Conservation (phyloP, 2,888 invertebrate species). For the Chrysina gloriosa region DNA sequence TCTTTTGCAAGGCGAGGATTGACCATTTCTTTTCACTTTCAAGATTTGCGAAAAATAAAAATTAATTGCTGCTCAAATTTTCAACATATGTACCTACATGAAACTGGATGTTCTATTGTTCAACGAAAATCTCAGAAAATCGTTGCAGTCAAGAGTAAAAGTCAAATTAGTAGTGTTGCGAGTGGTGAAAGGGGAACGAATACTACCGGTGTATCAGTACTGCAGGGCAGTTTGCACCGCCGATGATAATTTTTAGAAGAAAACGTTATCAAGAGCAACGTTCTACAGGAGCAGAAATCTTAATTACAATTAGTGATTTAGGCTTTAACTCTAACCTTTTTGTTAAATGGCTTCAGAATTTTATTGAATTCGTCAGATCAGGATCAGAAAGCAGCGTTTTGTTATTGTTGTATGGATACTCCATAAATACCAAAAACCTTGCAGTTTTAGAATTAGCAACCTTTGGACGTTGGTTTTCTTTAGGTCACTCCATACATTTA, state of each 20-base stretch:
- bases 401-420: too few species aligned
- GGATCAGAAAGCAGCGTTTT: not conserved
- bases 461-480: not conserved
- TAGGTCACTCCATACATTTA: not conserved
- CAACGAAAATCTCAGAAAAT: slow-evolving; percentile 46
- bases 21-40: not conserved
- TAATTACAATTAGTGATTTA: not conserved
- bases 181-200: slow-evolving; percentile 48
- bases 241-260: not conserved
- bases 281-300: not conserved
- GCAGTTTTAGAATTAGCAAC: too few species aligned
- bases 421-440: too few species aligned
- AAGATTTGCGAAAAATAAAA: too few species aligned
- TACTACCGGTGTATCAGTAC: not conserved
- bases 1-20: too few species aligned
- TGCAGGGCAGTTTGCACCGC: too few species aligned
- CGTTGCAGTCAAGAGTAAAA: slow-evolving; percentile 45
- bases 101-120: too few species aligned
- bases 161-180: slow-evolving; percentile 46
- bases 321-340: not conserved
- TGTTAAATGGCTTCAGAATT: not conserved
- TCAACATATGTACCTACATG: slow-evolving; percentile 43
- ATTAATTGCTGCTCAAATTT: not conserved
- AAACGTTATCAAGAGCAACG: not conserved
- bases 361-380: not conserved